These are phyloP conservation scores for Gavialis gangeticus DNA, from an alignment of 2,113 vertebrate genomes.

Conservation along the genomic window DNA sequence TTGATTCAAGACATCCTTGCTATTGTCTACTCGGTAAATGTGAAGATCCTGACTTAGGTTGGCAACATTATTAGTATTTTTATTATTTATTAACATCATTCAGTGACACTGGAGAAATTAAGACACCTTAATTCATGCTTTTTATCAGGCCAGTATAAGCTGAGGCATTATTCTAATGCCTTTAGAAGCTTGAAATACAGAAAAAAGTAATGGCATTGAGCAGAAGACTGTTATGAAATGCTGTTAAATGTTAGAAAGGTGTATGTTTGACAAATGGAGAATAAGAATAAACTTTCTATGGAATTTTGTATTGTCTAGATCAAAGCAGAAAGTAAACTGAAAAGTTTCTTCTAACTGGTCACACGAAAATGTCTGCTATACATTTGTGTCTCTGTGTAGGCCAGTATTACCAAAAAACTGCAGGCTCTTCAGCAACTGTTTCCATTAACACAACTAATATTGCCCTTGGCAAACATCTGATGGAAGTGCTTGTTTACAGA, in stretches of 20 bases:
- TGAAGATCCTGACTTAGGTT: neutral
- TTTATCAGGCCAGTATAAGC: neutral
- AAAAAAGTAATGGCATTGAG: neutral
- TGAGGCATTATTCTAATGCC: neutral
- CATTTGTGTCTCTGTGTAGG: slow-evolving; percentile 75
- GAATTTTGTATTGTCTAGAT: too few species aligned
- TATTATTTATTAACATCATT: neutral
- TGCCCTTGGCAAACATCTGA: slow-evolving; percentile 86
- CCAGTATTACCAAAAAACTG: slow-evolving; percentile 88
- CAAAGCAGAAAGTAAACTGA: neutral
- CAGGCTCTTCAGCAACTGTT: slow-evolving; percentile 83
- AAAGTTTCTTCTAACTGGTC: neutral
- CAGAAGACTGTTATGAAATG: neutral
- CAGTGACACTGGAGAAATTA: neutral
- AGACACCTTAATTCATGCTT: neutral
- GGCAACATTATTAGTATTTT: neutral
- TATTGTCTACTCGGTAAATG: neutral
- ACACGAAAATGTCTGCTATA: neutral
- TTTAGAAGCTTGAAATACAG: neutral
- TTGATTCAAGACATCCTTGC: neutral
- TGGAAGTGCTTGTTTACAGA: slow-evolving; percentile 90
- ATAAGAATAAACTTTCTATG: neutral
- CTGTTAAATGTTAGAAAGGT: neutral
- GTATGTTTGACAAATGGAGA: neutral
- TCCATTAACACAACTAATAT: slow-evolving; percentile 90